These are phyloP conservation scores for Drosophila biarmipes DNA, from an alignment of 1,140 invertebrate species.

Conservation along the genomic window DNA sequence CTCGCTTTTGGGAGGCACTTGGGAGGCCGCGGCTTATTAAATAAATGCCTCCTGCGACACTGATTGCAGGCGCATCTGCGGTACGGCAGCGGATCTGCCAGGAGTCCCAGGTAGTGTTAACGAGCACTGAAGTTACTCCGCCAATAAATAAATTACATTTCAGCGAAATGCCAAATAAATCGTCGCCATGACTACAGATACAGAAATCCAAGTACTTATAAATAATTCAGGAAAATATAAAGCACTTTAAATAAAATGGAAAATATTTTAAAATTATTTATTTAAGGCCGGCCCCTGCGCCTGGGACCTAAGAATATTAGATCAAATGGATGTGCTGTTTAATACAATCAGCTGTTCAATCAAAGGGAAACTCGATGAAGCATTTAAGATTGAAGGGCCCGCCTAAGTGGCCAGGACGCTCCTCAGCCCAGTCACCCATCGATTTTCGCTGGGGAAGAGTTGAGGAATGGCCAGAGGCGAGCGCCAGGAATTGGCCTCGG, in stretches of 20 bases:
- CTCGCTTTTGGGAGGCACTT: conserved; percentile 1
- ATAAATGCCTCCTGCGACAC: conserved; percentile 8
- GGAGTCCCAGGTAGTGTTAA: background rate
- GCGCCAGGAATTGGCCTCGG: conserved; percentile 13
- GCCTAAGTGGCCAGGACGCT: conserved; percentile 16
- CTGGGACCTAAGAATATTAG: background rate
- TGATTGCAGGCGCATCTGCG: background rate
- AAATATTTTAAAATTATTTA: background rate
- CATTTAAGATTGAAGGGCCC: conserved; percentile 35
- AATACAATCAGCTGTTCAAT: conserved; percentile 19
- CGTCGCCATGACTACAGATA: background rate
- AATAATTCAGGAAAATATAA: background rate
- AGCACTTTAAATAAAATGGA: background rate
- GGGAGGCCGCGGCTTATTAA: conserved; percentile 31
- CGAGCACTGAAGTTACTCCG: too few relatives aligned
- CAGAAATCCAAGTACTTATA: background rate
- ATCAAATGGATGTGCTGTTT: background rate
- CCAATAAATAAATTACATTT: too few relatives aligned
- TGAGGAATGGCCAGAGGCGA: background rate
- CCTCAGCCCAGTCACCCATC: conserved; percentile 1
- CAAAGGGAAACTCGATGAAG: conserved; percentile 31
- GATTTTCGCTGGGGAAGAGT: background rate
- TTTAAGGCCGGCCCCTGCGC: too few relatives aligned
- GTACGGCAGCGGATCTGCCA: background rate
- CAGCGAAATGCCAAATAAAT: background rate